Evolutionary conservation across 2,888 invertebrate species (phyloP).

Genomic region (Napeogenes sylphis): DNA sequence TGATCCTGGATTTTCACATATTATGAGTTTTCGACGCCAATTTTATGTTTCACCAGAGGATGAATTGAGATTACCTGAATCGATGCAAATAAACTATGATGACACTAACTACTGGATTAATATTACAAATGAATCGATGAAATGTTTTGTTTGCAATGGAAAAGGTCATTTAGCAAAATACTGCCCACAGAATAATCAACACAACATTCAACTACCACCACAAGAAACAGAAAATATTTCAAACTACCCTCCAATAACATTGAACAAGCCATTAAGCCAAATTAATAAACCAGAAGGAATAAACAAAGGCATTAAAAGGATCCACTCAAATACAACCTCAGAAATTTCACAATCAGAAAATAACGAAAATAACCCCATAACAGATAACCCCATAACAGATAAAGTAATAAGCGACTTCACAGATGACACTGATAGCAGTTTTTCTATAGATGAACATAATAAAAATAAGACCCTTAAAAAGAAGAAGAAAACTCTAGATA

Average conservation of each 20-base stretch:
- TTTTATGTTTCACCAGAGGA: conserved; percentile 22
- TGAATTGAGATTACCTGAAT: conserved; percentile 15
- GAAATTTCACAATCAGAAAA: conserved; percentile 4
- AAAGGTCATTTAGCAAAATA: conserved; percentile 19
- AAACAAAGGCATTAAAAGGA: conserved; percentile 13
- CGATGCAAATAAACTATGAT: conserved; percentile 23
- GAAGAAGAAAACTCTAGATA: too few species aligned
- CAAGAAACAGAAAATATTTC: too few species aligned
- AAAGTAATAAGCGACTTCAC: conserved; percentile 2
- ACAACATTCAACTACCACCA: too few species aligned
- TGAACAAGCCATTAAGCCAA: neutral
- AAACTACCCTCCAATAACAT: conserved; percentile 9
- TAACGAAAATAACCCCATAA: neutral
- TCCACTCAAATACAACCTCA: conserved; percentile 9
- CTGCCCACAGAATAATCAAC: too few species aligned
- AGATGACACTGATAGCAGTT: conserved; percentile 9
- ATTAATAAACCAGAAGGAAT: neutral
- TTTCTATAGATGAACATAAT: neutral
- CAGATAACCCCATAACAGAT: neutral
- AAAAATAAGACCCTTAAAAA: conserved; percentile 4
- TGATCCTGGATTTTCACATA: conserved; percentile 21
- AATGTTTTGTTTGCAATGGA: conserved; percentile 23
- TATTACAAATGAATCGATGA: conserved; percentile 18
- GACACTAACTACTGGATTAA: conserved; percentile 27
- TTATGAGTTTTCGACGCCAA: conserved; percentile 27